phyloP scores from a whole-genome alignment of 1,140 invertebrate genomes.

The Papilio xuthus region DNA sequence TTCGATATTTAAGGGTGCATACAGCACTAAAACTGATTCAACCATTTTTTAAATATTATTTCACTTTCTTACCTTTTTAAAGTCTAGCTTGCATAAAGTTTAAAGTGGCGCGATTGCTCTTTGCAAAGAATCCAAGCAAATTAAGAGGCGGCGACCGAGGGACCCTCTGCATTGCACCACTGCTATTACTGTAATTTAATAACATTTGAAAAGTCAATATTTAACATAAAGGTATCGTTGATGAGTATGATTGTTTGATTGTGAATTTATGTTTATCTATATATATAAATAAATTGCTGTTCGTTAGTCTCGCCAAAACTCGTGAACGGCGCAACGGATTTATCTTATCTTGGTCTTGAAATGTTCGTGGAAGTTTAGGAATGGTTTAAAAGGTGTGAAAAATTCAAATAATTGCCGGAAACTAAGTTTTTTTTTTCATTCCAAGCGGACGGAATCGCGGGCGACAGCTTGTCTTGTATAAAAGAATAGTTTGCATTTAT shows the following conservation, averaged over 20 bases:
- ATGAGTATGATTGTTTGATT: not conserved
- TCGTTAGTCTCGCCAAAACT: too few relatives aligned
- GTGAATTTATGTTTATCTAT: too few relatives aligned
- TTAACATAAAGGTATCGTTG: conserved; percentile 1
- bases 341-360: too few relatives aligned
- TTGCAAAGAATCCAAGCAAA: conserved; percentile 28
- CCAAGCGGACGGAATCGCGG: too few relatives aligned
- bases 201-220: conserved; percentile 36
- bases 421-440: too few relatives aligned
- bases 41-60: not conserved
- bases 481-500: too few relatives aligned
- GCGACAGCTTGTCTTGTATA: too few relatives aligned
- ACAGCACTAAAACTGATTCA: not conserved
- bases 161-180: conserved; percentile 34
- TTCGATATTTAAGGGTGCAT: not conserved
- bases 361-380: too few relatives aligned
- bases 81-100: conserved; percentile 13
- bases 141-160: conserved; percentile 8
- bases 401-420: too few relatives aligned
- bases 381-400: too few relatives aligned
- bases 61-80: conserved; percentile 1
- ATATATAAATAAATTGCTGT: too few relatives aligned
- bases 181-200: conserved; percentile 27
- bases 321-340: too few relatives aligned
- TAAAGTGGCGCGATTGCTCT: conserved; percentile 20